These are phyloP conservation scores for Pollachius pollachius DNA, from an alignment of 2,113 vertebrate species.

Conservation along the genomic window DNA sequence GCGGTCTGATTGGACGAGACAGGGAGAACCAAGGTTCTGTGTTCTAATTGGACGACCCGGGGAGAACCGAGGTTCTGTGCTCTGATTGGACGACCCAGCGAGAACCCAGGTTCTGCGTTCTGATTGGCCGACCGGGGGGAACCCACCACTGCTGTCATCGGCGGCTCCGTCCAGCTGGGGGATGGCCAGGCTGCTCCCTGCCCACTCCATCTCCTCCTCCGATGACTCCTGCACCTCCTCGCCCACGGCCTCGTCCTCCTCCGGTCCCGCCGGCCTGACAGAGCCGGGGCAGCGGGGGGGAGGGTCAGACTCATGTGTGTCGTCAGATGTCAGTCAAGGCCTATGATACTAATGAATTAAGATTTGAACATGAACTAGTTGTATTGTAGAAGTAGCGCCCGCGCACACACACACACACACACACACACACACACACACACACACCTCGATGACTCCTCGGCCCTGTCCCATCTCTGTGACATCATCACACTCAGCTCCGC, in stretches of 20 bases:
- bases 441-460: slow-evolving; percentile 19
- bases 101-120: too few species aligned
- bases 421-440: neutral
- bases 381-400: neutral
- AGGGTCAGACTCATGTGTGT: too few species aligned
- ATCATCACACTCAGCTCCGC: slow-evolving; percentile 91
- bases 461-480: slow-evolving; percentile 93
- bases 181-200: slow-evolving; percentile 87
- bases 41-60: too few species aligned
- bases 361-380: too few species aligned
- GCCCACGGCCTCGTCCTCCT: slow-evolving; percentile 76
- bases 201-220: slow-evolving; percentile 96
- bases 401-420: neutral
- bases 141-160: slow-evolving; percentile 93
- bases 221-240: slow-evolving; percentile 87
- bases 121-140: too few species aligned
- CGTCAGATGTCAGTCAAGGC: too few species aligned
- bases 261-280: slow-evolving; percentile 32
- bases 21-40: too few species aligned
- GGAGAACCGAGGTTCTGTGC: too few species aligned
- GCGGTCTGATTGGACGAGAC: too few species aligned
- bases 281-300: neutral
- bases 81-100: too few species aligned
- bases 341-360: too few species aligned
- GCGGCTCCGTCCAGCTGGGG: slow-evolving; percentile 96